Evolutionary conservation across 2,797 vertebrate species (phyloP).

Genomic region (Onychomys leucogaster): DNA sequence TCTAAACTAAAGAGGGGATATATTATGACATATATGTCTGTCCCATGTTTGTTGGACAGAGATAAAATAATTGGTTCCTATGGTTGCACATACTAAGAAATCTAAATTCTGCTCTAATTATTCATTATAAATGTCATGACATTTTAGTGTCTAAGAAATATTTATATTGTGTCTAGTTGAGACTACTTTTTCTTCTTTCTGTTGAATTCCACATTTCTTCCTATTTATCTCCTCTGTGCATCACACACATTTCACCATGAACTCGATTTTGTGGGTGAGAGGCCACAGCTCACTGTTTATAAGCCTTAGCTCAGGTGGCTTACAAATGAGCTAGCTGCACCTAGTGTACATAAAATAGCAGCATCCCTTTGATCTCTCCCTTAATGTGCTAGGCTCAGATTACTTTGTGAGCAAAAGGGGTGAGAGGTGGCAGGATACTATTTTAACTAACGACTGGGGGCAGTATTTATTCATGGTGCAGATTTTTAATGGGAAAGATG

Average conservation of each 20-base stretch:
- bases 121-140: constrained; percentile 66
- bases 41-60: constrained; percentile 65
- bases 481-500: constrained; percentile 85
- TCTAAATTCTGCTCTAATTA: constrained; percentile 65
- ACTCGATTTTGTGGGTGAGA: constrained; percentile 83
- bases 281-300: constrained; percentile 85
- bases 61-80: constrained; percentile 46
- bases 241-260: constrained; percentile 84
- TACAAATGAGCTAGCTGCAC: constrained; percentile 82
- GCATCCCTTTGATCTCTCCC: constrained; percentile 87
- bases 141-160: constrained; percentile 77
- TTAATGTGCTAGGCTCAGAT: constrained; percentile 87
- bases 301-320: constrained; percentile 86
- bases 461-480: constrained; percentile 84
- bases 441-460: constrained; percentile 86
- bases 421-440: constrained; percentile 86
- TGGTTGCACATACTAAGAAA: constrained; percentile 18
- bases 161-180: constrained; percentile 79
- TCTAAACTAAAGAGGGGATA: constrained; percentile 23
- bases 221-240: constrained; percentile 85
- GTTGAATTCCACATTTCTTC: constrained; percentile 85
- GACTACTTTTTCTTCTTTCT: constrained; percentile 77
- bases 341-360: constrained; percentile 85
- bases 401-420: constrained; percentile 85
- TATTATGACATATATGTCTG: constrained; percentile 61